Percentiles rank a stretch among this genome's conserved stretches.
Evolutionary conservation across 2,797 vertebrate species (phyloP).

Genomic region (Bradypodion ventrale): DNA sequence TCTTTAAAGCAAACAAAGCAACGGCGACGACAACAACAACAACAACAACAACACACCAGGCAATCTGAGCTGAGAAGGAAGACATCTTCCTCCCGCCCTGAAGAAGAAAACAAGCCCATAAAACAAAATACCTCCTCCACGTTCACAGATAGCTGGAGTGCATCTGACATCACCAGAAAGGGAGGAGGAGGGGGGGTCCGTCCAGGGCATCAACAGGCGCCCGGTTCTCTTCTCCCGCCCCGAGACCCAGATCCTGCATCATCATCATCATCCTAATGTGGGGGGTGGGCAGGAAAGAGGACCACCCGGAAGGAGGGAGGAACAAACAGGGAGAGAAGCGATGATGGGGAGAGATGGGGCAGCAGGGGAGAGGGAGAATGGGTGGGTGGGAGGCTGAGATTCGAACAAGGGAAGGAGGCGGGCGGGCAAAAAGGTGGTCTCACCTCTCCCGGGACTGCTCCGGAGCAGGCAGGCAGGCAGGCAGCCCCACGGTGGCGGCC

Average conservation of each 20-base stretch:
- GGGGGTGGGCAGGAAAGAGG: no score
- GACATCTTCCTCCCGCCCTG: background rate
- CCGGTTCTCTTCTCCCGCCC: background rate
- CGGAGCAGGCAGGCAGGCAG: conserved; percentile 12
- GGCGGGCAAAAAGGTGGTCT: conserved; percentile 3
- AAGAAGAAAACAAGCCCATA: background rate
- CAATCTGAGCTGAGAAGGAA: background rate
- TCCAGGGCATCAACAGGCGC: background rate
- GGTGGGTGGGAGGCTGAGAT: no score
- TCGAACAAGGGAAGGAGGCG: no score
- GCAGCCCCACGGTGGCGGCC: background rate
- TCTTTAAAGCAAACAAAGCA: background rate
- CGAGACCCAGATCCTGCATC: background rate
- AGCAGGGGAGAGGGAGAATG: no score
- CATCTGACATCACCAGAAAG: background rate
- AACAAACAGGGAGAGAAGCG: no score
- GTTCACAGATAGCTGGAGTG: background rate
- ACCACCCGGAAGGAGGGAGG: background rate
- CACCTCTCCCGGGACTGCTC: conserved; percentile 55
- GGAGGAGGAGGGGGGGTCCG: background rate
- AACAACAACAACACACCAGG: background rate
- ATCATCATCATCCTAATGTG: no score
- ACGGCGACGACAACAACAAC: no score
- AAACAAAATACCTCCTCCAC: background rate
- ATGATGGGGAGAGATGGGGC: no score